Evolutionary conservation across 1,140 invertebrate genomes (phyloP).

Genomic region (Penaeus japonicus): DNA sequence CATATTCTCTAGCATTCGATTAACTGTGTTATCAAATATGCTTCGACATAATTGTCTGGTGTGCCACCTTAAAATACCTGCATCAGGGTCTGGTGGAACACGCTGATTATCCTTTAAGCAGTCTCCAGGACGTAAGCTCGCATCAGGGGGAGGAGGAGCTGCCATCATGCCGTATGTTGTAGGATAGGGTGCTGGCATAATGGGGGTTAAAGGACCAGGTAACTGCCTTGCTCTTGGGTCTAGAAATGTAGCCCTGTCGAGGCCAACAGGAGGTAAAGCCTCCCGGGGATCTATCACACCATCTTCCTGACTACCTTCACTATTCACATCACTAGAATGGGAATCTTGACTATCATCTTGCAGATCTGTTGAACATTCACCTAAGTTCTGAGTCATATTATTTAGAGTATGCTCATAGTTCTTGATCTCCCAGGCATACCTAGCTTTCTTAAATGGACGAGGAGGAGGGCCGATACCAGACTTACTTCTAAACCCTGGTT

Average conservation of each 20-base stretch:
- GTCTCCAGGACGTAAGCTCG: conserved; percentile 25
- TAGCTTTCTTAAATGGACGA: conserved; percentile 58
- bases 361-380: conserved; percentile 38
- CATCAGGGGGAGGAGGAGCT: conserved; percentile 39
- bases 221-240: conserved; percentile 31
- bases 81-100: conserved; percentile 42
- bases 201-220: conserved; percentile 41
- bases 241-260: conserved; percentile 34
- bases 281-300: conserved; percentile 14
- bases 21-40: conserved; percentile 54
- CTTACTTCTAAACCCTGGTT: conserved; percentile 37
- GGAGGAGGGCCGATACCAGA: conserved; percentile 52
- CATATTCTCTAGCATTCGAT: conserved; percentile 58
- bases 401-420: conserved; percentile 58
- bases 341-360: conserved; percentile 41
- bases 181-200: conserved; percentile 48
- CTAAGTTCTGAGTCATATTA: conserved; percentile 51
- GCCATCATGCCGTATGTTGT: conserved; percentile 47
- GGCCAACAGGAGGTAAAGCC: neutral
- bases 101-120: conserved; percentile 21
- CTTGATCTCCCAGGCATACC: conserved; percentile 59
- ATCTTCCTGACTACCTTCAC: conserved; percentile 48
- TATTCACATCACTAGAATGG: conserved; percentile 41
- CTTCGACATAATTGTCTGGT: conserved; percentile 51
- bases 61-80: conserved; percentile 48